Percentiles rank a stretch among this genome's conserved stretches.
These are phyloP conservation scores for Neofelis nebulosa DNA, from an alignment of 2,113 vertebrate species.

Conservation along the genomic window DNA sequence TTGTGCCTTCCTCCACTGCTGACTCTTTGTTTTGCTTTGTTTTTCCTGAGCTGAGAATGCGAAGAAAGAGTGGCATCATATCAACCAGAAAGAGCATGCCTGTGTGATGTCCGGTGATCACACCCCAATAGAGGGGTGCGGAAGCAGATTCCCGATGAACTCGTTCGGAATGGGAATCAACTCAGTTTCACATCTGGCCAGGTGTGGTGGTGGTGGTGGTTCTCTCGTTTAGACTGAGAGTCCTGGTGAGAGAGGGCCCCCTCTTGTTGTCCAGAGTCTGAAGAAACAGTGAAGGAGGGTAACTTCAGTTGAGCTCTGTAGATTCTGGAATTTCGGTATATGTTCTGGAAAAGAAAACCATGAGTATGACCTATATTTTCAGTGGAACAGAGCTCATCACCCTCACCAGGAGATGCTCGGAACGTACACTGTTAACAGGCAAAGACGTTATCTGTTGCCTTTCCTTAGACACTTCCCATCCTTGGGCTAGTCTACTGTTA, in stretches of 20 bases:
- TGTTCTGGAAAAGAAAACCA: not conserved
- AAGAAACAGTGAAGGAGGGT: not conserved
- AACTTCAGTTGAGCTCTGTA: not conserved
- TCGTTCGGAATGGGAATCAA: not conserved
- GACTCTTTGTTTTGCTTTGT: no score
- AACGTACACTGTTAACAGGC: not conserved
- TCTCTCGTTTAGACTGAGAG: not conserved
- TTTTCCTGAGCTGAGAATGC: not conserved
- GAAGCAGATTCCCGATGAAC: not conserved
- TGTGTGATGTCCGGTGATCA: not conserved
- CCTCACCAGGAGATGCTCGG: not conserved
- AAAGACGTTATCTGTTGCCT: not conserved
- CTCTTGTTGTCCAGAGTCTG: not conserved
- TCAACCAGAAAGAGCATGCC: not conserved
- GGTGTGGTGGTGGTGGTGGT: fast-evolving
- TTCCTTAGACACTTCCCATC: not conserved
- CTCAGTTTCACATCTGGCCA: not conserved
- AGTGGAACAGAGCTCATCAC: not conserved
- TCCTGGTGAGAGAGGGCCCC: not conserved
- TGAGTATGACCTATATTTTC: not conserved
- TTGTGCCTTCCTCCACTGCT: no score
- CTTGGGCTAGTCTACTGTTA: not conserved
- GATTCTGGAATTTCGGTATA: not conserved
- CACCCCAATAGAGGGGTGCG: fast-evolving
- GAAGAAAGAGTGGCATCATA: not conserved